A percentile compares a stretch with the other conserved stretches of the same genome.
phyloP scores from a whole-genome alignment of 1,140 invertebrate species.

The Palaemon carinicauda region DNA sequence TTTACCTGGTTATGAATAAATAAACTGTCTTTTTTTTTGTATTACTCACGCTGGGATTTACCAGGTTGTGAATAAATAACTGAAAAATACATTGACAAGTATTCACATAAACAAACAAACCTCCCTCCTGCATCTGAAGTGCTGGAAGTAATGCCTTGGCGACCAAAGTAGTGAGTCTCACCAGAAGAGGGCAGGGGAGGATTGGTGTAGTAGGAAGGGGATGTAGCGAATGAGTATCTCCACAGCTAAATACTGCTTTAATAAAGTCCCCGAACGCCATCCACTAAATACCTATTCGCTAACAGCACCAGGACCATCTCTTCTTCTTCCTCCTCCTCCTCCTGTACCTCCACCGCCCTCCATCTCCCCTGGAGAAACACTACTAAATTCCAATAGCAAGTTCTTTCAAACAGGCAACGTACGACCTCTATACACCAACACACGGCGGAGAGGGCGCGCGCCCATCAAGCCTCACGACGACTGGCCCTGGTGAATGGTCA shows the following conservation, averaged over 20 bases:
- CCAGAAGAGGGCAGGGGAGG: no score
- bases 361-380: not conserved
- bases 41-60: no score
- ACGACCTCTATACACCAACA: slow-evolving; percentile 18
- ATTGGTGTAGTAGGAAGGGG: not conserved
- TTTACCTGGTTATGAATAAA: no score
- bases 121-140: no score
- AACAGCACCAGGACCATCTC: not conserved
- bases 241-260: slow-evolving; percentile 41
- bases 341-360: not conserved
- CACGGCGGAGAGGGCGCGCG: not conserved
- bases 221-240: slow-evolving; percentile 11
- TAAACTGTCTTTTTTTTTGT: no score
- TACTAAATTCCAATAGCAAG: slow-evolving; percentile 49
- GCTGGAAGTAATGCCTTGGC: no score
- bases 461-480: not conserved
- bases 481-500: slow-evolving; percentile 24
- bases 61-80: no score
- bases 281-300: slow-evolving; percentile 48
- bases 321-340: not conserved
- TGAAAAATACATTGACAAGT: no score
- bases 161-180: no score
- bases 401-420: slow-evolving; percentile 35
- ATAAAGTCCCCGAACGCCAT: slow-evolving; percentile 27
- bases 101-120: no score